A percentile compares a stretch with the other conserved stretches of the same genome.
These are phyloP conservation scores for Psettodes erumei DNA, from an alignment of 2,113 vertebrate species.

Conservation along the genomic window DNA sequence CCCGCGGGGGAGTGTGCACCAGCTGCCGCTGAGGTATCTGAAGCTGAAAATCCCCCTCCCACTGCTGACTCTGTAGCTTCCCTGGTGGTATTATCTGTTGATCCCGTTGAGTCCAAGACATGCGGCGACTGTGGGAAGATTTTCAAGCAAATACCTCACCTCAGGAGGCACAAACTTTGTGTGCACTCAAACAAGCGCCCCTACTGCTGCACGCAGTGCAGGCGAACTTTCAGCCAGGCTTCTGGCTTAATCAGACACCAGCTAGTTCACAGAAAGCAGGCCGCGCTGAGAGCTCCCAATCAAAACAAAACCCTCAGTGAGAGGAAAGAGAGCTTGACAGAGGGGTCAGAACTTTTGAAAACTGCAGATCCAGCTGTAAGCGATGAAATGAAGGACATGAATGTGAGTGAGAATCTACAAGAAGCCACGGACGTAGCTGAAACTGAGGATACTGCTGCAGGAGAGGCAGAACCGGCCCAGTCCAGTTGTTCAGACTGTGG, in stretches of 20 bases:
- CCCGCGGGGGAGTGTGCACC: neutral
- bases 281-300: neutral
- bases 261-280: constrained; percentile 62
- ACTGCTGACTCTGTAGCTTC: neutral
- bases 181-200: constrained; percentile 75
- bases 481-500: constrained; percentile 52
- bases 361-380: neutral
- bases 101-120: constrained; percentile 46
- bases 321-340: neutral
- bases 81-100: neutral
- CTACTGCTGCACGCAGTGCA: constrained; percentile 79
- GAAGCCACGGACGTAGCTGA: constrained; percentile 3
- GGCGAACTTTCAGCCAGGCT: constrained; percentile 74
- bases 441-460: neutral
- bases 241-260: constrained; percentile 76
- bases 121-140: constrained; percentile 73
- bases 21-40: constrained; percentile 5
- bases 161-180: constrained; percentile 66
- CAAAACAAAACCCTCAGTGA: neutral
- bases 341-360: neutral
- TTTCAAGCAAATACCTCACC: constrained; percentile 70
- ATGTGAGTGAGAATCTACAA: neutral
- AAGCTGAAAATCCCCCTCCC: constrained; percentile 1
- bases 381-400: neutral
- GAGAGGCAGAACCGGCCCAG: constrained; percentile 27